These are phyloP conservation scores for Genyomyrus donnyi DNA, from an alignment of 2,113 vertebrate genomes.

Conservation along the genomic window DNA sequence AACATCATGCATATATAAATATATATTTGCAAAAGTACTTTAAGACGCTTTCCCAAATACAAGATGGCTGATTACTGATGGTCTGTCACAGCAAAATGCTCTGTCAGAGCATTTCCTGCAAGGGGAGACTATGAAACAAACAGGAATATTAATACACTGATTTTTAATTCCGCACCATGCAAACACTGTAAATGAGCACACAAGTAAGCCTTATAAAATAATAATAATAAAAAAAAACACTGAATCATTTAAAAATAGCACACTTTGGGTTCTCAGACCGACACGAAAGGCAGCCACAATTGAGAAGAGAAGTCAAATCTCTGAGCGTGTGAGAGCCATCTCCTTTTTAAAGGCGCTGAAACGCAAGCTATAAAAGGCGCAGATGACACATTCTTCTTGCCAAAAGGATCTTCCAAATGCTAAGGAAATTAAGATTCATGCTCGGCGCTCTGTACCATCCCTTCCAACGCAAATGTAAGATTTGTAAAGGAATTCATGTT, in stretches of 20 bases:
- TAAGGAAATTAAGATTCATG: conserved; percentile 7
- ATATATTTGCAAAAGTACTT: neutral
- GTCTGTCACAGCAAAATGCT: neutral
- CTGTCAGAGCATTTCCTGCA: neutral
- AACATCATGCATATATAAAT: neutral
- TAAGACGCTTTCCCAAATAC: neutral
- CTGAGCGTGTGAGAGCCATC: neutral
- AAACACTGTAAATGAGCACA: neutral
- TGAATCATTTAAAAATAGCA: neutral
- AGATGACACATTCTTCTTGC: conserved; percentile 1
- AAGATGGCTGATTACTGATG: neutral
- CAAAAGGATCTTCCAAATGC: conserved; percentile 8
- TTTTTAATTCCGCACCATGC: neutral
- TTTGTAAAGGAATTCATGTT: neutral
- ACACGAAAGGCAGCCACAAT: neutral
- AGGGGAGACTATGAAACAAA: neutral
- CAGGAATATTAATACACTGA: neutral
- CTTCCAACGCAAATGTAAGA: neutral
- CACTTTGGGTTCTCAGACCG: neutral
- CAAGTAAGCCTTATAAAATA: neutral
- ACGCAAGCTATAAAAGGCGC: neutral
- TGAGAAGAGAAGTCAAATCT: neutral
- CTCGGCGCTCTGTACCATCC: neutral
- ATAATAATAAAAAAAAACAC: neutral
- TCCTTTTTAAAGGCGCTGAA: neutral